Base-by-base conservation (phyloP, 2,888 invertebrate species). In the Dryomyza anilis region DNA sequence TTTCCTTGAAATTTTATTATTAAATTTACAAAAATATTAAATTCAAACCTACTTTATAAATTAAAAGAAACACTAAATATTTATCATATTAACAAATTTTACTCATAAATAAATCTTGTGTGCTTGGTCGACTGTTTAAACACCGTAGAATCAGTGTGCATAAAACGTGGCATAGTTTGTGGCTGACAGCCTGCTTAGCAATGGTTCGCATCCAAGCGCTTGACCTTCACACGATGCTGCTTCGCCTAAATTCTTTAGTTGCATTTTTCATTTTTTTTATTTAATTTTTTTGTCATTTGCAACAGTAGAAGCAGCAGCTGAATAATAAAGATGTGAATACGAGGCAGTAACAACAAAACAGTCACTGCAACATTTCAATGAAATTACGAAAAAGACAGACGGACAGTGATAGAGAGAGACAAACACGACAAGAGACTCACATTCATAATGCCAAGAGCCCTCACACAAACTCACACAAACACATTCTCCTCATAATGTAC, bases 131-230 rank as follows among this genome's bases (percentile, higher is more conserved):
- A 16, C 39, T 19, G 23, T n/a, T n/a, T 23, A 48, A 48, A 43
- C 39, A 45, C 27, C 10, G 16, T n/a, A n/a, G n/a, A n/a, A n/a
- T n/a, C n/a, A n/a, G 25, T 48, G 29, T 14, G 33, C 29, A 30
- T 59, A 33, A 45, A 48, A 23, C 30, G 46, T 58, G 30, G 48
- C 46, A 21, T 46, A 59, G 48, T 59, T 30, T 59, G 59, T 23
- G 59, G 59, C 59, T 59, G 59, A 33, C 46, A 19, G 46, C 14
- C 33, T 30, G 59, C 30, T 21, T 45, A 45, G 16, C 30, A 25
- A 29, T 27, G 6, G 5, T 46, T 29, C 7, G 25, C 46, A 45
- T 16, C 48, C 39, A 57, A n/a, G 23, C 14, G 59, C 21, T 21
- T 59, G 59, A 59, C 48, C 46, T 59, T 59, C 39, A 16, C 39